Conservation (phyloP, 2,888 invertebrate genomes). For the Monopis laevigella region DNA sequence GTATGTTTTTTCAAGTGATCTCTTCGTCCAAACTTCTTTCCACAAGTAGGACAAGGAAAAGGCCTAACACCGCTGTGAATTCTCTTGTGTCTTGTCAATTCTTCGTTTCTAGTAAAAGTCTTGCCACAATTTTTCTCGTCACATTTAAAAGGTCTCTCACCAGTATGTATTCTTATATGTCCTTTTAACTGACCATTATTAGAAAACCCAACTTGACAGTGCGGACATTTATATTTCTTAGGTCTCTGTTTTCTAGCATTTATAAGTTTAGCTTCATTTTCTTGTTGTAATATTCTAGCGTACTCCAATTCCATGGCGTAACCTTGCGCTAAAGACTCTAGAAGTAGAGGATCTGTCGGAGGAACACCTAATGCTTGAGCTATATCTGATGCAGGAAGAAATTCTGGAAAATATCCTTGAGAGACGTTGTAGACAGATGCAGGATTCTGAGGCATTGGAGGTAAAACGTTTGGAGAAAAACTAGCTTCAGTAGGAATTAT, state of each 20-base stretch:
- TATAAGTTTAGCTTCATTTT: slow-evolving; percentile 73
- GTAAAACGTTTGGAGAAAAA: background rate
- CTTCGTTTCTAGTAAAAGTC: slow-evolving; percentile 91
- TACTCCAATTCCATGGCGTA: slow-evolving; percentile 76
- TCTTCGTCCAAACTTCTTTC: slow-evolving; percentile 91
- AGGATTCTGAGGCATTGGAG: slow-evolving; percentile 4
- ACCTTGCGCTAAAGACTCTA: slow-evolving; percentile 59
- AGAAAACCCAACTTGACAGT: slow-evolving; percentile 91
- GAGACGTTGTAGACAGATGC: slow-evolving; percentile 24
- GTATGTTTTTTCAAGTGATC: slow-evolving; percentile 96
- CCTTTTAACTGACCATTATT: slow-evolving; percentile 93
- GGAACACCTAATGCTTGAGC: slow-evolving; percentile 57
- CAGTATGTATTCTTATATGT: slow-evolving; percentile 91
- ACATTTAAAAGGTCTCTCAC: slow-evolving; percentile 89
- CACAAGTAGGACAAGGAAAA: slow-evolving; percentile 86
- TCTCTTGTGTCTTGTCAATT: slow-evolving; percentile 88
- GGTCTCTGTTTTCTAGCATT: slow-evolving; percentile 82
- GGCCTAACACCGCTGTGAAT: slow-evolving; percentile 90
- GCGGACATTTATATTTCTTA: slow-evolving; percentile 90
- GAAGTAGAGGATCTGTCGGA: slow-evolving; percentile 52
- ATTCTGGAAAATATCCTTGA: slow-evolving; percentile 39
- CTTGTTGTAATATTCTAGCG: slow-evolving; percentile 74
- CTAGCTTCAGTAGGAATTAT: background rate
- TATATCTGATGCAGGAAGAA: slow-evolving; percentile 45
- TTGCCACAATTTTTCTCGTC: slow-evolving; percentile 87